Evolutionary conservation across 2,113 vertebrate species (phyloP).

Genomic region (Elanoides forficatus): DNA sequence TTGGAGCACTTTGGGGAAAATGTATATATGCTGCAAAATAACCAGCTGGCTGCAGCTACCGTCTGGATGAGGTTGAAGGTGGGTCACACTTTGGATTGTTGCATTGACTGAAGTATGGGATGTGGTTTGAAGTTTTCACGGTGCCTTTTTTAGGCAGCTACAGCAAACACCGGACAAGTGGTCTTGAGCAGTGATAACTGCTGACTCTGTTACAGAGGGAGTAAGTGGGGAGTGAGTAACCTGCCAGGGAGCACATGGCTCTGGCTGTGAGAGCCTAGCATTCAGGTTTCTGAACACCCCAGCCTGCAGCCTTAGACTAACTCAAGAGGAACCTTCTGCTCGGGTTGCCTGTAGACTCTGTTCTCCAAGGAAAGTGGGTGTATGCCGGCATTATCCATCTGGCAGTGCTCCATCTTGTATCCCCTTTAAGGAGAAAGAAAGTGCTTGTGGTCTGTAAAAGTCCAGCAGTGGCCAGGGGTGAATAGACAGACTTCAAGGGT

Average conservation of each 20-base stretch:
- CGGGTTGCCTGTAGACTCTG: not conserved
- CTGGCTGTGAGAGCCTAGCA: not conserved
- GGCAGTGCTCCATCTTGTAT: not conserved
- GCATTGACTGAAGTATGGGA: not conserved
- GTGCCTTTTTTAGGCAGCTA: not conserved
- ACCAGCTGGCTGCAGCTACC: not conserved
- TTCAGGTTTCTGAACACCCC: not conserved
- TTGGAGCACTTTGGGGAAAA: not conserved
- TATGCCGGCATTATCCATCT: not conserved
- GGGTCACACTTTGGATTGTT: not conserved
- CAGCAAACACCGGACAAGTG: not conserved
- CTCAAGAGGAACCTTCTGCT: not conserved
- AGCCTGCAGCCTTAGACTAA: not conserved
- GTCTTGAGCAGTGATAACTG: not conserved
- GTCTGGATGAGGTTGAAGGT: not conserved
- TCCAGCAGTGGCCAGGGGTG: not conserved
- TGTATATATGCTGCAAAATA: not conserved
- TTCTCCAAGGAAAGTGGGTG: not conserved
- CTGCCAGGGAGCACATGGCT: not conserved
- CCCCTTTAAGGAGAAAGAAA: not conserved
- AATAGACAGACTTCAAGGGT: not conserved
- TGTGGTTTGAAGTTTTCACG: not conserved
- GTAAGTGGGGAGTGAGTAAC: not conserved
- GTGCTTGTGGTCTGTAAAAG: not conserved
- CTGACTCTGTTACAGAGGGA: not conserved